Evolutionary conservation across 1,140 invertebrate species (phyloP), one percentile per base, ranked within the genome.

Genomic region (Schlechtendalia chinensis): DNA sequence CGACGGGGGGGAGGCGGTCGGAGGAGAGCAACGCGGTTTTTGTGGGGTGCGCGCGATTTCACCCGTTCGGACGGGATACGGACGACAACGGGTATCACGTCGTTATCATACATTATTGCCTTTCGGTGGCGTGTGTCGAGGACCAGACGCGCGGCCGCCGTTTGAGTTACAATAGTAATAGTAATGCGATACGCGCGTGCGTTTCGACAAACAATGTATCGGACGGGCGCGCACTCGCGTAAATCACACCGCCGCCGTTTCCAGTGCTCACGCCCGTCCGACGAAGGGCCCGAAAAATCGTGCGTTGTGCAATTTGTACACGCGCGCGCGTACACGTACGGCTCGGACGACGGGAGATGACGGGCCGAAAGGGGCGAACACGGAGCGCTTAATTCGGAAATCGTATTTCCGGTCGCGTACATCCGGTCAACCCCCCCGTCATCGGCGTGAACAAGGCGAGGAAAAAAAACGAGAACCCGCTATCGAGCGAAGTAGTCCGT

Each of bases 71-170:
- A 65, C 61, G n/a, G n/a, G n/a, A n/a, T n/a, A n/a, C n/a, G n/a
- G n/a, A n/a, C n/a, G n/a, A n/a, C n/a, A n/a, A n/a, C n/a, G n/a
- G n/a, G n/a, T n/a, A n/a, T n/a, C n/a, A n/a, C n/a, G n/a, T n/a
- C n/a, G n/a, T n/a, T n/a, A n/a, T n/a, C n/a, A n/a, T n/a, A n/a
- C 24, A 69, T 50, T 69, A 67, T 67, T 67, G 32, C 63, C 47
- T 69, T 69, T 69, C 67, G 47, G 27, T 22, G 32, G 32, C 32
- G 45, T 6, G 22, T 16, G 67, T 27, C n/a, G 22, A 69, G 50
- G 24, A 50, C 16, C 67, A 50, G 67, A 69, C n/a, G n/a, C 12
- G 32, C 63, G 19, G 17, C 17, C 61, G 19, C n/a, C n/a, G n/a
- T n/a, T n/a, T n/a, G n/a, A n/a, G n/a, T n/a, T n/a, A n/a, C n/a